These are phyloP conservation scores for Anthonomus grandis DNA, from an alignment of 1,140 invertebrate species.

Conservation along the genomic window DNA sequence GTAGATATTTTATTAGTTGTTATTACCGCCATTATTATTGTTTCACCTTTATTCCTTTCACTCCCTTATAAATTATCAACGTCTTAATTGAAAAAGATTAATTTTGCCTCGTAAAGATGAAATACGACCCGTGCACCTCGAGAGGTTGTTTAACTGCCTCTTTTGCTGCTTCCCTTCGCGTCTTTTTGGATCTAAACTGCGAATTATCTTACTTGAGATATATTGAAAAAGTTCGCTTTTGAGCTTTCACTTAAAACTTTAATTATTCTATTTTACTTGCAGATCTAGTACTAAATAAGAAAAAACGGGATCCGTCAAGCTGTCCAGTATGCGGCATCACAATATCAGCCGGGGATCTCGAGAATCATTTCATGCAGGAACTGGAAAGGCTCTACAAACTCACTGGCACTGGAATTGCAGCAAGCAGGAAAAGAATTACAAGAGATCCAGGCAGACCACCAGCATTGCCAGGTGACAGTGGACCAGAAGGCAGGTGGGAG, in stretches of 20 bases:
- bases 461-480: constrained; percentile 51
- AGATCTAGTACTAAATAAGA: constrained; percentile 43
- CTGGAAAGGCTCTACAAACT: constrained; percentile 72
- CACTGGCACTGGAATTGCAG: constrained; percentile 48
- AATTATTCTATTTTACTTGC: constrained; percentile 29
- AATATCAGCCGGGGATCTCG: constrained; percentile 69
- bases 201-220: too few species aligned
- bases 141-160: too few species aligned
- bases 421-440: constrained; percentile 50
- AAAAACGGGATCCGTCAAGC: constrained; percentile 51
- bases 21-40: constrained; percentile 23
- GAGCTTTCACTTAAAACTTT: too few species aligned
- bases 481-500: constrained; percentile 75
- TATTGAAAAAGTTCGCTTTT: too few species aligned
- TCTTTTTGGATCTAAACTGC: too few species aligned
- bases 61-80: constrained; percentile 18
- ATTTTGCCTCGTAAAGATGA: too few species aligned
- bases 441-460: constrained; percentile 50
- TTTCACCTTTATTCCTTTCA: constrained; percentile 22
- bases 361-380: constrained; percentile 75
- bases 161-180: too few species aligned
- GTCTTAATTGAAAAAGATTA: constrained; percentile 26
- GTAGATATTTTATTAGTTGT: constrained; percentile 28
- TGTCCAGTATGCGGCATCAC: constrained; percentile 80
- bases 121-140: too few species aligned